Conservation (phyloP, 2,113 vertebrate species). For the Mormyrus lacerda region DNA sequence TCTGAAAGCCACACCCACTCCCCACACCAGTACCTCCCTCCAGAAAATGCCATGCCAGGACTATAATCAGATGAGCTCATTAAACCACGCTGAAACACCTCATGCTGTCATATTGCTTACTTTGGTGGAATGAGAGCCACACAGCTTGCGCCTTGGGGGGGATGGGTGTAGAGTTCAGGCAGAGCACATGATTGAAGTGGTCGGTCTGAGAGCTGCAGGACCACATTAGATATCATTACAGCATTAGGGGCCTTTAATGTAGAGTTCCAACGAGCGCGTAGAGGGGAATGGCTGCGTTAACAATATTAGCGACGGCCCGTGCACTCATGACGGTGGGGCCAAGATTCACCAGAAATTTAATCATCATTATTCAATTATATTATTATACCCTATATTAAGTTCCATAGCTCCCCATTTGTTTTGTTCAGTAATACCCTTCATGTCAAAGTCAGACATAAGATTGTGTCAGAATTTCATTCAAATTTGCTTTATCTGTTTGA, state of each 20-base stretch:
- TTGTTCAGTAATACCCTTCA: not conserved
- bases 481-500: not conserved
- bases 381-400: not conserved
- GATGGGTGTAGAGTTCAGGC: not conserved
- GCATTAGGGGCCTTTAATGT: not conserved
- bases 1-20: not conserved
- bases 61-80: slow-evolving; percentile 16
- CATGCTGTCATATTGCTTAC: slow-evolving; percentile 20
- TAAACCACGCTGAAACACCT: slow-evolving; percentile 20
- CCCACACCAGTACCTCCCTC: not conserved
- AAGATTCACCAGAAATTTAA: not conserved
- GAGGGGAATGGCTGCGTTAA: not conserved
- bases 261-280: not conserved
- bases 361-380: not conserved
- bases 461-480: not conserved
- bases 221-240: not conserved
- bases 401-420: not conserved
- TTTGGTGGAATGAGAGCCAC: not conserved
- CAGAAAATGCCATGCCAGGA: not conserved
- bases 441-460: not conserved
- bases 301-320: not conserved
- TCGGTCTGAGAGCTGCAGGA: not conserved
- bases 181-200: not conserved
- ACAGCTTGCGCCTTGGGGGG: not conserved
- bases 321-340: not conserved